Evolutionary conservation across 2,888 invertebrate genomes (phyloP).

Genomic region (Megalurothrips usitatus): DNA sequence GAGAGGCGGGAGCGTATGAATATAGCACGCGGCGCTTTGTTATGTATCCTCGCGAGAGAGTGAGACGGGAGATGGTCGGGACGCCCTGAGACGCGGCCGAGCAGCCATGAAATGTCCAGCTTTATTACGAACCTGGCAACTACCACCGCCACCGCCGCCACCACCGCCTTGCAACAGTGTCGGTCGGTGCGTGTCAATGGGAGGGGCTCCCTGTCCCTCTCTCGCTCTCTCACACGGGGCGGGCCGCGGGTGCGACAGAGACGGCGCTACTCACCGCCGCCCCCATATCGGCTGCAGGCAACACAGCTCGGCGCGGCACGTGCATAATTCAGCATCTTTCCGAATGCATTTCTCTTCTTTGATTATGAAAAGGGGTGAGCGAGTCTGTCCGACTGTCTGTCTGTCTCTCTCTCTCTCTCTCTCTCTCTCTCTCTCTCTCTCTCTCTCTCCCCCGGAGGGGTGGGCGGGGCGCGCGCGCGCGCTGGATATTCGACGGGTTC

Average conservation of each 20-base stretch:
- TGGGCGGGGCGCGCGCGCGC: background rate
- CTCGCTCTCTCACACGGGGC: background rate
- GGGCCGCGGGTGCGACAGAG: background rate
- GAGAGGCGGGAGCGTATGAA: too few species aligned
- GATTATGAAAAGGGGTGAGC: slow-evolving; percentile 21
- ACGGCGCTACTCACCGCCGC: too few species aligned
- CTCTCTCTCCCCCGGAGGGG: background rate
- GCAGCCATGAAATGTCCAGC: too few species aligned
- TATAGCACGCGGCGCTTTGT: too few species aligned
- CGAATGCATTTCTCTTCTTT: slow-evolving; percentile 25
- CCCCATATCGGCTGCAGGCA: slow-evolving; percentile 1
- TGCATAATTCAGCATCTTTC: slow-evolving; percentile 20
- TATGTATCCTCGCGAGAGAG: too few species aligned
- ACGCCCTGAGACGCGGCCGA: too few species aligned
- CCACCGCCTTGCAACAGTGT: background rate
- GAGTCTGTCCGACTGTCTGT: too few species aligned
- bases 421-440: background rate
- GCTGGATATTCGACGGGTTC: background rate
- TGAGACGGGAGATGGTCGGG: too few species aligned
- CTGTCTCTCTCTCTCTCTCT: too few species aligned
- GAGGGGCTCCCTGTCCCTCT: background rate
- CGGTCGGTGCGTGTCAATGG: background rate
- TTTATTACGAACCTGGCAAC: too few species aligned
- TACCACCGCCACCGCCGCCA: too few species aligned
- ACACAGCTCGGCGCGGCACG: background rate